A percentile compares a stretch with the other conserved stretches of the same genome.
Evolutionary conservation across 1,140 invertebrate genomes (phyloP).

Genomic region (Thereuonema tuberculata): DNA sequence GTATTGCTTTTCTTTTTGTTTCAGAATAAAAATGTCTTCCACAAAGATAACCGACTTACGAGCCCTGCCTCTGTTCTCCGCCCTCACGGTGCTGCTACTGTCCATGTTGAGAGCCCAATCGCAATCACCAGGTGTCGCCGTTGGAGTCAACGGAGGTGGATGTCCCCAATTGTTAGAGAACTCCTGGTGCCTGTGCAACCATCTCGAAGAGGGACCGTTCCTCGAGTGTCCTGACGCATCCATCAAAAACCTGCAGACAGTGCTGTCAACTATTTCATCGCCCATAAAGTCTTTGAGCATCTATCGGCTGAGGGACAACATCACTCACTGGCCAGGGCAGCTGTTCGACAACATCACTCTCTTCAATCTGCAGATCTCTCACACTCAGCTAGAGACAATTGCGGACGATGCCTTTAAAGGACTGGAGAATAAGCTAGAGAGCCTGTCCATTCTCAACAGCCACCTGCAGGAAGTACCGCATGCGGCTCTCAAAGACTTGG

Average conservation of each 20-base stretch:
- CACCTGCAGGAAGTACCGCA: slow-evolving; percentile 64
- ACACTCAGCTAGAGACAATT: slow-evolving; percentile 57
- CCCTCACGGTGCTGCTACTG: too few relatives aligned
- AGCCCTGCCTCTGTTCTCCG: too few relatives aligned
- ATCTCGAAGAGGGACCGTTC: slow-evolving; percentile 77
- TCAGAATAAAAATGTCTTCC: too few relatives aligned
- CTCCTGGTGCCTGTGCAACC: slow-evolving; percentile 73
- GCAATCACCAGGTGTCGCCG: not conserved
- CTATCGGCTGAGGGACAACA: slow-evolving; percentile 63
- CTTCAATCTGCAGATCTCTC: slow-evolving; percentile 56
- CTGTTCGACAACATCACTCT: slow-evolving; percentile 55
- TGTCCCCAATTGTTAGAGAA: slow-evolving; percentile 55
- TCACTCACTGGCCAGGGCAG: slow-evolving; percentile 50
- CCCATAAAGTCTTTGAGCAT: slow-evolving; percentile 68
- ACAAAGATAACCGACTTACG: too few relatives aligned
- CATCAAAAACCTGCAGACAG: slow-evolving; percentile 39
- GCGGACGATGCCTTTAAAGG: slow-evolving; percentile 55
- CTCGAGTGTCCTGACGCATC: slow-evolving; percentile 71
- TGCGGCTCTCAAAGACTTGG: slow-evolving; percentile 55
- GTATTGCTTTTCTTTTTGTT: too few relatives aligned
- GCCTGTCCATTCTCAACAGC: slow-evolving; percentile 61
- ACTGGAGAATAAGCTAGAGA: slow-evolving; percentile 58
- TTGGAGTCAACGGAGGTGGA: slow-evolving; percentile 30
- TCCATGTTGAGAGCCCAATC: not conserved
- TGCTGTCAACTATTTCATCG: slow-evolving; percentile 36